A percentile compares a stretch with the other conserved stretches of the same genome.
Evolutionary conservation across 2,797 vertebrate species (phyloP).

Genomic region (Typhlichthys eigenmanni): DNA sequence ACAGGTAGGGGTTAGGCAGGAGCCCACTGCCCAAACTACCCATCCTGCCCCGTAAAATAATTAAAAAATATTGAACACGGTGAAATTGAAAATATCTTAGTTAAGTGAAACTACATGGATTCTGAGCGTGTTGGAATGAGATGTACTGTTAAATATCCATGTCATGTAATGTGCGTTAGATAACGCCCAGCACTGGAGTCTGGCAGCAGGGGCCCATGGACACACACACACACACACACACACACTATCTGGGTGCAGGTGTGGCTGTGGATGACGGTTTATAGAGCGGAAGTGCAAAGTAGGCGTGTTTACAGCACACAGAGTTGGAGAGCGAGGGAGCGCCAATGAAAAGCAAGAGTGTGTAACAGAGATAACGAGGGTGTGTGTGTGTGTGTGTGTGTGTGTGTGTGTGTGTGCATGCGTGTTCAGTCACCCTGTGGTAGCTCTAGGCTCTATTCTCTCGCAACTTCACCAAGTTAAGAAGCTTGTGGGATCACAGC

Average conservation of each 20-base stretch:
- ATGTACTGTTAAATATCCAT: slow-evolving; percentile 27
- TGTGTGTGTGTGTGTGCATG: slow-evolving; percentile 12
- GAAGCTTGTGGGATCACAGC: slow-evolving; percentile 64
- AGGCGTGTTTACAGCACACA: slow-evolving; percentile 56
- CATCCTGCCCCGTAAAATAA: slow-evolving; percentile 20
- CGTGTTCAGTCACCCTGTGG: slow-evolving; percentile 44
- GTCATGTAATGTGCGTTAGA: slow-evolving; percentile 29
- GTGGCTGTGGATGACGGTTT: slow-evolving; percentile 54
- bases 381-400: slow-evolving; percentile 11
- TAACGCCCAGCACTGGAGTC: slow-evolving; percentile 39
- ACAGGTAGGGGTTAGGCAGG: no score
- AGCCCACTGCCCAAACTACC: no score
- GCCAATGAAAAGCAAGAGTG: slow-evolving; percentile 32
- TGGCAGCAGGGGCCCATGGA: slow-evolving; percentile 39
- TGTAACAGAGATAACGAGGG: slow-evolving; percentile 32
- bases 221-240: slow-evolving; percentile 17
- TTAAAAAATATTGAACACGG: slow-evolving; percentile 9
- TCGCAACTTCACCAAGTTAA: slow-evolving; percentile 62
- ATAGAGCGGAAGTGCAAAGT: slow-evolving; percentile 72
- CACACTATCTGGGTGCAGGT: slow-evolving; percentile 62
- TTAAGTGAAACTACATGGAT: background rate
- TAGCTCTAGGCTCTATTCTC: slow-evolving; percentile 55
- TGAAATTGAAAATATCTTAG: background rate
- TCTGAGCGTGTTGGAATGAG: background rate
- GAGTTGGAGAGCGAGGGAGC: slow-evolving; percentile 44